These are phyloP conservation scores for Tetropium fuscum DNA, from an alignment of 2,888 invertebrate species.

Conservation along the genomic window DNA sequence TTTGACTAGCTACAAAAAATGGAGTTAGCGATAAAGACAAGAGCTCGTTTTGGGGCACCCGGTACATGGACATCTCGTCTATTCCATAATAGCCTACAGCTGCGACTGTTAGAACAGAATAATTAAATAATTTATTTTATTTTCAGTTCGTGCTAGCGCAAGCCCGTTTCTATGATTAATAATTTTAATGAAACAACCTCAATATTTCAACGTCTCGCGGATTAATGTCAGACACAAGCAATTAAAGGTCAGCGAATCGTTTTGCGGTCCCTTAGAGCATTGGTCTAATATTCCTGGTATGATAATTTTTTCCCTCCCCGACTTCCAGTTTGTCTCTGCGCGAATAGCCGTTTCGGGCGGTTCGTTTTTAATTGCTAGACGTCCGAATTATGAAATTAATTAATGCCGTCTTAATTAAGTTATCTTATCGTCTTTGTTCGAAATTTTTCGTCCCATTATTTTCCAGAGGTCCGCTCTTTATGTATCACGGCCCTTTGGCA, in stretches of 20 bases:
- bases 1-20: too few relatives aligned
- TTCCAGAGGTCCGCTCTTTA: background rate
- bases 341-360: background rate
- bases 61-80: too few relatives aligned
- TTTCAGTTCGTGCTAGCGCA: constrained; percentile 1
- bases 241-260: constrained; percentile 24
- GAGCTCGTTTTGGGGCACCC: too few relatives aligned
- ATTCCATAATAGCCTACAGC: too few relatives aligned
- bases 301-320: constrained; percentile 9
- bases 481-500: background rate
- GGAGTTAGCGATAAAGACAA: too few relatives aligned
- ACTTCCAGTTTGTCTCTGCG: background rate
- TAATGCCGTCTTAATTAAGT: constrained; percentile 11
- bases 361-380: constrained; percentile 6
- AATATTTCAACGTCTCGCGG: constrained; percentile 26
- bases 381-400: constrained; percentile 13
- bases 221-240: constrained; percentile 30
- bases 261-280: constrained; percentile 14
- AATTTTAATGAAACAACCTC: constrained; percentile 24
- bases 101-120: constrained; percentile 4
- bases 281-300: constrained; percentile 8
- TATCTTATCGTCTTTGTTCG: background rate
- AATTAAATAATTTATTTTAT: constrained; percentile 12
- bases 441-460: background rate
- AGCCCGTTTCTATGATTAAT: constrained; percentile 23